These are phyloP conservation scores for Sturmia bella DNA, from an alignment of 2,888 invertebrate genomes.

Conservation along the genomic window DNA sequence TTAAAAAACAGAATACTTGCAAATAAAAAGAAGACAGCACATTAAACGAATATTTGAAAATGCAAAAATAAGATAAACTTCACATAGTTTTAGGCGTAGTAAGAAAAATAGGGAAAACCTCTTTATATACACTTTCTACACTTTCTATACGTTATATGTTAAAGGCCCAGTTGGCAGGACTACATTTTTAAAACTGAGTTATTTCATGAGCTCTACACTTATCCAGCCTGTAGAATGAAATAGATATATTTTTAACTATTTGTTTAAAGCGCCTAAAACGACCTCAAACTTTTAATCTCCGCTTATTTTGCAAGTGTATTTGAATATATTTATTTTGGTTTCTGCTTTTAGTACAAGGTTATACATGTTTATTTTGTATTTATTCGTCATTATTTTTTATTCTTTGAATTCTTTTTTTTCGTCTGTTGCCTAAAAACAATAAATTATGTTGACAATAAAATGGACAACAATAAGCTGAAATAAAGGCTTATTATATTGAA, in stretches of 20 bases:
- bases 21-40: no score
- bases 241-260: background rate
- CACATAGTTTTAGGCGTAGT: no score
- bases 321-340: background rate
- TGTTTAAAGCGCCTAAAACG: background rate
- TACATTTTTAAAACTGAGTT: background rate
- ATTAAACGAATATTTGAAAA: no score
- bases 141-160: no score
- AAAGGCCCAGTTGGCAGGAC: no score
- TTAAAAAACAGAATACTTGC: no score
- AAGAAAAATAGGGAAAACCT: no score
- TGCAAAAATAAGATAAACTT: no score
- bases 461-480: constrained; percentile 12
- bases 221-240: constrained; percentile 17
- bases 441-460: constrained; percentile 52
- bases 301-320: background rate
- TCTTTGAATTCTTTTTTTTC: background rate
- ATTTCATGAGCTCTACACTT: constrained; percentile 4
- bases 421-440: constrained; percentile 14
- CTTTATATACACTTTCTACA: no score
- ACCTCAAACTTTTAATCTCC: background rate
- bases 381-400: background rate
- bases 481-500: constrained; percentile 27
- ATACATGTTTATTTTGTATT: constrained; percentile 6
- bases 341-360: constrained; percentile 29